These are phyloP conservation scores for Echinarachnius parma DNA, from an alignment of 53 echinoderm and acorn worm species.

Conservation along the genomic window DNA sequence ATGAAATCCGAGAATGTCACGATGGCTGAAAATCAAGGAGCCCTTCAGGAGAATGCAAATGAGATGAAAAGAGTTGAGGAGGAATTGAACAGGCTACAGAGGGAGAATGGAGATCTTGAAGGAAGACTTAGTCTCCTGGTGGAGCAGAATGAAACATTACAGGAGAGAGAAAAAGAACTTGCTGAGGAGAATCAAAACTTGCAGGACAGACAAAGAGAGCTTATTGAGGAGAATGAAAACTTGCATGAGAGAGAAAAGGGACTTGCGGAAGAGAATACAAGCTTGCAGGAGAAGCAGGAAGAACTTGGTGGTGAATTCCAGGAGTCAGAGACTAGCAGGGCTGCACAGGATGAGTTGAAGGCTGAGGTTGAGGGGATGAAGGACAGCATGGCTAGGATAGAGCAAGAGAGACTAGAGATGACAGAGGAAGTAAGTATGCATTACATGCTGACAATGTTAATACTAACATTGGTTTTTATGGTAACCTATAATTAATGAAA, in stretches of 20 bases:
- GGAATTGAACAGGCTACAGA: no score
- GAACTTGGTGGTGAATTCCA: slow-evolving; percentile 3
- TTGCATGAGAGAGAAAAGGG: slow-evolving; percentile 29
- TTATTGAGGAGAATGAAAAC: slow-evolving; percentile 31
- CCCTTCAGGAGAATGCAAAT: slow-evolving; percentile 47
- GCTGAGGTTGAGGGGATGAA: slow-evolving; percentile 13
- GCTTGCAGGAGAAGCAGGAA: slow-evolving; percentile 7
- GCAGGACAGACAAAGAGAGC: no score
- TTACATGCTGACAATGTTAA: no score
- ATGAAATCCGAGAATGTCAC: not conserved
- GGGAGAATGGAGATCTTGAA: no score
- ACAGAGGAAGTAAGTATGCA: slow-evolving; percentile 20
- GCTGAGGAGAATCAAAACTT: no score
- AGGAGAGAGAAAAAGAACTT: no score
- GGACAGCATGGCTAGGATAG: slow-evolving; percentile 24
- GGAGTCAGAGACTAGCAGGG: slow-evolving; percentile 16
- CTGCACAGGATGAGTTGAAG: not conserved
- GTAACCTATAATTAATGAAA: no score
- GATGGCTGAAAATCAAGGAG: slow-evolving; percentile 3
- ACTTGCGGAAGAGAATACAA: slow-evolving; percentile 16
- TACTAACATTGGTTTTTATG: no score
- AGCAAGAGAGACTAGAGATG: slow-evolving; percentile 31
- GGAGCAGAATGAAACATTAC: not conserved
- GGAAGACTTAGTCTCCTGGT: no score
- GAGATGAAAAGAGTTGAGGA: slow-evolving; percentile 27